phyloP scores from a whole-genome alignment of 2,797 vertebrate species.

The Eremophila alpestris region DNA sequence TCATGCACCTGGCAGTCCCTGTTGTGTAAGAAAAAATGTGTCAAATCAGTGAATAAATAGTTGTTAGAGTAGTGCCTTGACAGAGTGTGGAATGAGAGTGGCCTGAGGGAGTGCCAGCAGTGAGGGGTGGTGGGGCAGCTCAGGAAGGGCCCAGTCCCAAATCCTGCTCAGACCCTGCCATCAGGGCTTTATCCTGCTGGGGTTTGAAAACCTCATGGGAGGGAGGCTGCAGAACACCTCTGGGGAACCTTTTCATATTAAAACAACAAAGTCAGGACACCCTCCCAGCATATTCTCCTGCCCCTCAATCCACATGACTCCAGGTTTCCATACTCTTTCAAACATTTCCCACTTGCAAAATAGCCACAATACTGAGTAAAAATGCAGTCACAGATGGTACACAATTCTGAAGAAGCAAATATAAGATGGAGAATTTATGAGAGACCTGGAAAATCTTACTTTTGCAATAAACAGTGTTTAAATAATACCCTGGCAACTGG shows the following conservation, averaged over 20 bases:
- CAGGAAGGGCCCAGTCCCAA: not conserved
- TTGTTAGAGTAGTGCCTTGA: accelerated
- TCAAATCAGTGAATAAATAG: not conserved
- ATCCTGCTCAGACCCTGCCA: not conserved
- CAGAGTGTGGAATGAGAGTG: not conserved
- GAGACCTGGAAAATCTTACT: not conserved
- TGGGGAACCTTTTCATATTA: not conserved
- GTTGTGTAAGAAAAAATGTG: not conserved
- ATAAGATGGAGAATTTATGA: not conserved
- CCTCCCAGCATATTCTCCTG: not conserved
- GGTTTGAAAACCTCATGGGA: not conserved
- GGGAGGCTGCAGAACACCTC: not conserved
- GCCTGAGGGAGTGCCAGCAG: not conserved
- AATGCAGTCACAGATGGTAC: not conserved
- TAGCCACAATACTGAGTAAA: not conserved
- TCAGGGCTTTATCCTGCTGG: not conserved
- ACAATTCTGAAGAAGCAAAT: not conserved
- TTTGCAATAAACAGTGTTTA: not conserved
- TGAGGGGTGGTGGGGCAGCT: not conserved
- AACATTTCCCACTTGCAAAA: not conserved
- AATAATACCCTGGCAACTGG: not conserved
- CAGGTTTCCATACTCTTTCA: not conserved
- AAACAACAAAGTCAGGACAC: not conserved
- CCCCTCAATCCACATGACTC: not conserved
- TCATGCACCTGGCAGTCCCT: not conserved